Percentiles rank a stretch among this genome's conserved stretches.
phyloP scores from a whole-genome alignment of 2,797 vertebrate genomes.

The Adelosebastes latens region DNA sequence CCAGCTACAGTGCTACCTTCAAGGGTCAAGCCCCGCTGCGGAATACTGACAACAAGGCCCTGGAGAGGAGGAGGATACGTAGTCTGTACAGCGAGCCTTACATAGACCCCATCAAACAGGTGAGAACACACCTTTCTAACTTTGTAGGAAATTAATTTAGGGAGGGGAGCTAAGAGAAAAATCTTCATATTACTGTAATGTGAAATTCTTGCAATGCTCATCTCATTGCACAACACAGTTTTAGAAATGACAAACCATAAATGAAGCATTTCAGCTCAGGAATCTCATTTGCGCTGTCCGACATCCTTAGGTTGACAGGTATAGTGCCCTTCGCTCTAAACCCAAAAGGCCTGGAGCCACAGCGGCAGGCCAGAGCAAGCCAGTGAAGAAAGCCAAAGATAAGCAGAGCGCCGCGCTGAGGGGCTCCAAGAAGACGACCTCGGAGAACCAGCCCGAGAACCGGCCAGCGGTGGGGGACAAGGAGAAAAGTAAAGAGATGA shows the following conservation, averaged over 20 bases:
- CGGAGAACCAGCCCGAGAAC: slow-evolving; percentile 83
- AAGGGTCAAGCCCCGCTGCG: slow-evolving; percentile 86
- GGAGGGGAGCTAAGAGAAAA: not conserved
- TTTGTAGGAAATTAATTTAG: not conserved
- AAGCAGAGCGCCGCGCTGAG: slow-evolving; percentile 87
- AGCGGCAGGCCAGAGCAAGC: slow-evolving; percentile 86
- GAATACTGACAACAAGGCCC: slow-evolving; percentile 87
- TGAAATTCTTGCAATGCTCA: slow-evolving; percentile 10
- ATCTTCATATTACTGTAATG: not conserved
- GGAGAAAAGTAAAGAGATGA: slow-evolving; percentile 99
- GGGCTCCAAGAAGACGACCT: slow-evolving; percentile 90
- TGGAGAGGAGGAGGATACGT: slow-evolving; percentile 94
- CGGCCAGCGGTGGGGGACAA: slow-evolving; percentile 88
- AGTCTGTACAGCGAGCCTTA: slow-evolving; percentile 94
- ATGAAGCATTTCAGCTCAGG: slow-evolving; percentile 25
- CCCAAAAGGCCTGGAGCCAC: slow-evolving; percentile 89
- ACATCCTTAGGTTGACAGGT: slow-evolving; percentile 90
- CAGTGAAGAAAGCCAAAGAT: slow-evolving; percentile 94
- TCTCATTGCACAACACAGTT: slow-evolving; percentile 26
- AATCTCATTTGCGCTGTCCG: slow-evolving; percentile 60
- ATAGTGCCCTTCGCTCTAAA: slow-evolving; percentile 89
- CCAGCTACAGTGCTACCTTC: slow-evolving; percentile 95
- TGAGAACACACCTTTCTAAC: slow-evolving; percentile 69
- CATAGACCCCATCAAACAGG: slow-evolving; percentile 88
- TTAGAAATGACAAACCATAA: not conserved